These are phyloP conservation scores for Pelagia noctiluca DNA, from an alignment of 30 jellyfish, hydroid and myxozoan species.

Conservation along the genomic window DNA sequence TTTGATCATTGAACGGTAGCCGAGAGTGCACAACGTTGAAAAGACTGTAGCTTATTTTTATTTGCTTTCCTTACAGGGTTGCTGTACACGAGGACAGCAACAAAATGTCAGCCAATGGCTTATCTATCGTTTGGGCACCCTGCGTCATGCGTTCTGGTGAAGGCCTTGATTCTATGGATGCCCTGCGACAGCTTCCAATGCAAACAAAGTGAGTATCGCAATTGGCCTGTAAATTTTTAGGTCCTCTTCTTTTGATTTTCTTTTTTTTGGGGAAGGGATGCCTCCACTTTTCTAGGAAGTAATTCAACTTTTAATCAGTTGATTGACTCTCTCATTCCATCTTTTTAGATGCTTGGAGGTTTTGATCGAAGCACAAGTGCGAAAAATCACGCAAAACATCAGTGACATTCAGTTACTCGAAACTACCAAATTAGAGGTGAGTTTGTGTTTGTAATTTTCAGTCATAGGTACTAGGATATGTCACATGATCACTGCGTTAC, in stretches of 20 bases:
- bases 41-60: background rate
- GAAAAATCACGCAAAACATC: conserved; percentile 62
- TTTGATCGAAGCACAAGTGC: conserved; percentile 73
- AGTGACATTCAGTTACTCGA: conserved; percentile 71
- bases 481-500: background rate
- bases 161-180: conserved; percentile 83
- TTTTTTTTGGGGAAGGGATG: no score
- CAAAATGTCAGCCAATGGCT: conserved; percentile 94
- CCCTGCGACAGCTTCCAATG: conserved; percentile 84
- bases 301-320: no score
- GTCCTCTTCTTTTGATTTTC: background rate
- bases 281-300: no score
- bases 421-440: conserved; percentile 72
- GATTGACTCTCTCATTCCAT: background rate
- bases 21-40: background rate
- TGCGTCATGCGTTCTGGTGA: conserved; percentile 88
- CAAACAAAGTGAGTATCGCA: conserved; percentile 70
- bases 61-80: conserved; percentile 58
- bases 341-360: conserved; percentile 83
- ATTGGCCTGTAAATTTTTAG: background rate
- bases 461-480: no score
- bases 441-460: no score
- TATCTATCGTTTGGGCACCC: conserved; percentile 97
- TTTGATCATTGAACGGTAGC: background rate
- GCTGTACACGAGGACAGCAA: conserved; percentile 80